These are phyloP conservation scores for Chrysotoxum bicinctum DNA, from an alignment of 2,888 invertebrate genomes.

Conservation along the genomic window DNA sequence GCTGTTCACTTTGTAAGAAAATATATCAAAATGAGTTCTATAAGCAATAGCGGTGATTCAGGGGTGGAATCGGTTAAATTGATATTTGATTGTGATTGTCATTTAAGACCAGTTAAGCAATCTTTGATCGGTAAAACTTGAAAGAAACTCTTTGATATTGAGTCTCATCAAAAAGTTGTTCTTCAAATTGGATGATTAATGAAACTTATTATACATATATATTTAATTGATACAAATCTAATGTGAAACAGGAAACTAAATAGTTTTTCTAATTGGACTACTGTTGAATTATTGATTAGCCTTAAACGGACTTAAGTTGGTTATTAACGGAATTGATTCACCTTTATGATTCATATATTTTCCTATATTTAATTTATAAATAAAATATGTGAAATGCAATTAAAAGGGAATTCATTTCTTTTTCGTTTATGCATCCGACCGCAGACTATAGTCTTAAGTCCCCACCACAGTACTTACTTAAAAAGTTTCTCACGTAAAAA, in stretches of 20 bases:
- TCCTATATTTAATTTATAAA: background rate
- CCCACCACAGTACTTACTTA: background rate
- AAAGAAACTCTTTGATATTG: too few relatives aligned
- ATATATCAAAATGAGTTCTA: too few relatives aligned
- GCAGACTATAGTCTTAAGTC: background rate
- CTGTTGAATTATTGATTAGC: background rate
- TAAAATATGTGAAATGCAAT: background rate
- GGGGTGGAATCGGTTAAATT: too few relatives aligned
- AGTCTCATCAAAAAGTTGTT: too few relatives aligned
- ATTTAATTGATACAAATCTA: background rate
- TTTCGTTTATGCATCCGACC: background rate
- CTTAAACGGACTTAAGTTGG: background rate
- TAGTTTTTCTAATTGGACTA: background rate
- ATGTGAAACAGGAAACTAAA: background rate
- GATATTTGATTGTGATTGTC: too few relatives aligned
- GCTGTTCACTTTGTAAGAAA: too few relatives aligned
- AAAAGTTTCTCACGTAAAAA: background rate
- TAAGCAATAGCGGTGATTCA: too few relatives aligned
- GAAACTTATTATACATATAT: too few relatives aligned
- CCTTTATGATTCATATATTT: background rate
- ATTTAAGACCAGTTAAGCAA: too few relatives aligned
- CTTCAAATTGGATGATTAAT: too few relatives aligned
- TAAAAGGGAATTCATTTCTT: background rate
- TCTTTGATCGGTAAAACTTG: too few relatives aligned
- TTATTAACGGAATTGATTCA: background rate